Evolutionary conservation across 2,888 invertebrate species (phyloP).

Genomic region (Quadriops clusia): DNA sequence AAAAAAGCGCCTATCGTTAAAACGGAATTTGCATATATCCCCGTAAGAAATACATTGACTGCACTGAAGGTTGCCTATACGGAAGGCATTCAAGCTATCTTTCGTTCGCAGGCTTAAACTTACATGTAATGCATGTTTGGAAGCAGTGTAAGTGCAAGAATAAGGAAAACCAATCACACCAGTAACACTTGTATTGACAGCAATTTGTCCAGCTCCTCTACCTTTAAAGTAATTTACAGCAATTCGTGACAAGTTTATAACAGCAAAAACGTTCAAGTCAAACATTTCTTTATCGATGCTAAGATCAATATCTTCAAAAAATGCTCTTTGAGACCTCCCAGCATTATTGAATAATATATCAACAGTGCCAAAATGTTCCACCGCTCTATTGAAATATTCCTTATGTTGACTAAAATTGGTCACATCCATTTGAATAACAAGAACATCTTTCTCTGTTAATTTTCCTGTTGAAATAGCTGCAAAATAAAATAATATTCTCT

Average conservation of each 20-base stretch:
- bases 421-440: slow-evolving; percentile 59
- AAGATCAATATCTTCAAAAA: slow-evolving; percentile 56
- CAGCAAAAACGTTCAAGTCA: slow-evolving; percentile 63
- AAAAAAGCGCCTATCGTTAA: too few species aligned
- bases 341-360: slow-evolving; percentile 73
- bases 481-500: too few species aligned
- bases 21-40: too few species aligned
- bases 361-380: slow-evolving; percentile 56
- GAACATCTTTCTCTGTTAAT: slow-evolving; percentile 46
- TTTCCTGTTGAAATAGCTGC: slow-evolving; percentile 33
- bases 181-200: slow-evolving; percentile 62
- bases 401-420: slow-evolving; percentile 47
- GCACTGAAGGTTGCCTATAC: too few species aligned
- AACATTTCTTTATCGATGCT: slow-evolving; percentile 61
- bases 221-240: slow-evolving; percentile 52
- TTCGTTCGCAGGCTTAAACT: too few species aligned
- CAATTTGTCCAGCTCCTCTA: slow-evolving; percentile 54
- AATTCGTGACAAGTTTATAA: slow-evolving; percentile 54
- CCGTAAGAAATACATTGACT: too few species aligned
- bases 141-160: slow-evolving; percentile 57
- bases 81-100: too few species aligned
- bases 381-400: slow-evolving; percentile 45
- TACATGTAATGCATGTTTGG: slow-evolving; percentile 68
- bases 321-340: slow-evolving; percentile 63
- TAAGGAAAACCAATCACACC: slow-evolving; percentile 56